phyloP scores from a whole-genome alignment of 2,113 vertebrate genomes.

The Sclerurus mexicanus region DNA sequence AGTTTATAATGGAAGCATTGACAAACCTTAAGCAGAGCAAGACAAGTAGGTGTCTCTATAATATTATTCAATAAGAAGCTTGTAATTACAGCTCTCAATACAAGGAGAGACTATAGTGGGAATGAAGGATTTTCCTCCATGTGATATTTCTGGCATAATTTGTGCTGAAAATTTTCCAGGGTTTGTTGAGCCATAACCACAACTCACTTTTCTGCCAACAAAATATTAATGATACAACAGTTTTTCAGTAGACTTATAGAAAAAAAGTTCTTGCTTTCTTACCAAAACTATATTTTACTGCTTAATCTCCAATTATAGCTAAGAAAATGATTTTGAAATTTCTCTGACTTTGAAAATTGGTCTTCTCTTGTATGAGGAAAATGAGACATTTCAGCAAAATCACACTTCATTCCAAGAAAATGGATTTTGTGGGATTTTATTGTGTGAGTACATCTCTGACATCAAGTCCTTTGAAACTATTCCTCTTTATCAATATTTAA shows the following conservation, averaged over 20 bases:
- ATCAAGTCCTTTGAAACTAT: background rate
- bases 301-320: background rate
- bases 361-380: background rate
- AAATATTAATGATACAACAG: background rate
- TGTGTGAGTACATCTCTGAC: background rate
- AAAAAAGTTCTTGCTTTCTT: background rate
- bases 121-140: background rate
- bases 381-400: background rate
- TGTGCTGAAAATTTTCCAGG: conserved; percentile 35
- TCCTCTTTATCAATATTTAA: conserved; percentile 39
- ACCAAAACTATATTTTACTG: background rate
- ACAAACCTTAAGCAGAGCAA: conserved; percentile 8
- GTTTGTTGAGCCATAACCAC: conserved; percentile 22
- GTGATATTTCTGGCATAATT: conserved; percentile 46
- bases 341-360: background rate
- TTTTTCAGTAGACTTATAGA: background rate
- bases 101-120: background rate
- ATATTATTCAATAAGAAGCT: conserved; percentile 15
- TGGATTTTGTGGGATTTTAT: background rate
- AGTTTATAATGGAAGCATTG: conserved; percentile 47
- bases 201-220: conserved; percentile 16
- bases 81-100: conserved; percentile 2
- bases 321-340: background rate
- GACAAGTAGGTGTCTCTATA: conserved; percentile 25
- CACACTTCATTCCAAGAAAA: background rate